phyloP scores from a whole-genome alignment of 2,113 vertebrate species.

The Sterrhoptilus dennistouni region DNA sequence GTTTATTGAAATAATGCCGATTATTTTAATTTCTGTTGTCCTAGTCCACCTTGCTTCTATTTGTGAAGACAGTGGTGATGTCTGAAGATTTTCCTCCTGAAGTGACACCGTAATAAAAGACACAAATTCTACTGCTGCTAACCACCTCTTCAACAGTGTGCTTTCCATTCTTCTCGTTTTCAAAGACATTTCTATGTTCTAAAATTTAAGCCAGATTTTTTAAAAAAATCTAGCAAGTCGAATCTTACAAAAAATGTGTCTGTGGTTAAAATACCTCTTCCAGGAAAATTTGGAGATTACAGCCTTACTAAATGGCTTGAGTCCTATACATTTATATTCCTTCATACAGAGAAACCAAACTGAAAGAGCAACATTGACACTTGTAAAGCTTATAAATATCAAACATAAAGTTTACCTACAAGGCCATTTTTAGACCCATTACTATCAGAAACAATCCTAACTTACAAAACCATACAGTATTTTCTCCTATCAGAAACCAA shows the following conservation, averaged over 20 bases:
- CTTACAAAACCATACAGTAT: not conserved
- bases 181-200: not conserved
- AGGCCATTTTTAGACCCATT: not conserved
- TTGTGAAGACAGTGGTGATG: not conserved
- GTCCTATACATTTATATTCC: not conserved
- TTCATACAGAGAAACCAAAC: not conserved
- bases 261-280: not conserved
- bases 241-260: not conserved
- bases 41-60: not conserved
- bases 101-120: not conserved
- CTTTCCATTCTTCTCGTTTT: not conserved
- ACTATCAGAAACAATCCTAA: not conserved
- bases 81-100: not conserved
- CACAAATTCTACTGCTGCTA: not conserved
- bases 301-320: not conserved
- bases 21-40: not conserved
- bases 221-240: not conserved
- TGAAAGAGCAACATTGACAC: not conserved
- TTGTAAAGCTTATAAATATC: not conserved
- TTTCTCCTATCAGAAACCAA: not conserved
- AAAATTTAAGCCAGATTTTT: not conserved
- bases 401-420: not conserved
- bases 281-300: not conserved
- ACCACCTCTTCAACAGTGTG: not conserved
- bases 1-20: not conserved